Evolutionary conservation across 2,888 invertebrate species (phyloP).

Genomic region (Mystacides longicornis): DNA sequence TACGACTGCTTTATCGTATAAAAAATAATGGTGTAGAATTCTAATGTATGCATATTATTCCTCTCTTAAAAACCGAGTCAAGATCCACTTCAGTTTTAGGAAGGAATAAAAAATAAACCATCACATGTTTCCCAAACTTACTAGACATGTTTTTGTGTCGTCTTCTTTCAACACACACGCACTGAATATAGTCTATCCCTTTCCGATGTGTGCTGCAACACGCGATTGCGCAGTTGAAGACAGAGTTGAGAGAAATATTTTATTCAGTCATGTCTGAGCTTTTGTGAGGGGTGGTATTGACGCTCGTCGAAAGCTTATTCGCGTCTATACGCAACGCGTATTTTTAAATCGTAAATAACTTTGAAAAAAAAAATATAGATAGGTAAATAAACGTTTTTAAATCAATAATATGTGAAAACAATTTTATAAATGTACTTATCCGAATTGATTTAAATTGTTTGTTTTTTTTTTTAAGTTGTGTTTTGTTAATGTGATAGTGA

Average conservation of each 20-base stretch:
- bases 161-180: conserved; percentile 14
- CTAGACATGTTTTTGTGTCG: conserved; percentile 24
- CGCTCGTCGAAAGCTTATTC: background rate
- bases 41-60: conserved; percentile 5
- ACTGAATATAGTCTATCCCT: conserved; percentile 1
- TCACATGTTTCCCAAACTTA: conserved; percentile 18
- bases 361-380: no score
- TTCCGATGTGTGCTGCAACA: conserved; percentile 10
- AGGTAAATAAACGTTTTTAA: no score
- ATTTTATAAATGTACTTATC: no score
- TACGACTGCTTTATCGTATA: conserved; percentile 9
- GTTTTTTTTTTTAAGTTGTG: no score
- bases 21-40: conserved; percentile 6
- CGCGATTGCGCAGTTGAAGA: conserved; percentile 19
- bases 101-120: conserved; percentile 2
- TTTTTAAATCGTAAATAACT: background rate
- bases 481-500: no score
- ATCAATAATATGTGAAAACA: no score
- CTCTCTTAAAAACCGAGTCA: background rate
- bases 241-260: conserved; percentile 13
- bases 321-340: background rate
- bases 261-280: conserved; percentile 19
- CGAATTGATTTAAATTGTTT: no score
- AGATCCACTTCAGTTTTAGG: background rate
- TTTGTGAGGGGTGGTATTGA: conserved; percentile 3